These are phyloP conservation scores for Pipistrellus pygmaeus DNA, from an alignment of 2,797 vertebrate species.

Conservation along the genomic window DNA sequence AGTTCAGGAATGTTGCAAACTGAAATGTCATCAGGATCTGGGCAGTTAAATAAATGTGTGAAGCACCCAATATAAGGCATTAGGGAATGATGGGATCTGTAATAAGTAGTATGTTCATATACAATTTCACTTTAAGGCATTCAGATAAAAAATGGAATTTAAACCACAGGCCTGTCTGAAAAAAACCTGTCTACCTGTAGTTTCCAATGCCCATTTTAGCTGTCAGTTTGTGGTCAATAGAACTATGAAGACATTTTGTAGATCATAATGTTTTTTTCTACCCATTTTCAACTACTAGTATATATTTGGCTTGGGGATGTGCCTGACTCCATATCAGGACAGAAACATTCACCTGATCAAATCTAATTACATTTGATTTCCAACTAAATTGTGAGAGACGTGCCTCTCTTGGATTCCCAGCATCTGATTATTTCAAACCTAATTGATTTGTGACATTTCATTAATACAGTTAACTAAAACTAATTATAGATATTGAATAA, in stretches of 20 bases:
- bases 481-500: slow-evolving; percentile 79
- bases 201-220: background rate
- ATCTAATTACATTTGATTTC: slow-evolving; percentile 78
- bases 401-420: slow-evolving; percentile 60
- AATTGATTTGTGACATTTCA: slow-evolving; percentile 78
- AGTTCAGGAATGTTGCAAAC: background rate
- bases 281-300: background rate
- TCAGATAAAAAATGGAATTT: background rate
- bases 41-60: background rate
- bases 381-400: slow-evolving; percentile 67
- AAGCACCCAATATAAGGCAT: background rate
- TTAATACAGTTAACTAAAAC: slow-evolving; percentile 82
- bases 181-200: background rate
- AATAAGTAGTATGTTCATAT: background rate
- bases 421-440: slow-evolving; percentile 76
- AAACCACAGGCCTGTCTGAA: background rate
- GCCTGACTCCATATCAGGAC: background rate
- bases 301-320: background rate
- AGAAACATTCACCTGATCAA: slow-evolving; percentile 66
- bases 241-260: slow-evolving; percentile 14
- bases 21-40: background rate
- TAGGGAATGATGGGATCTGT: background rate
- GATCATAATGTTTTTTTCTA: background rate
- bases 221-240: background rate
- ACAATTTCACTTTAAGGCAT: background rate